phyloP scores from a whole-genome alignment of 2,797 vertebrate genomes.

The Synaphobranchus kaupii region DNA sequence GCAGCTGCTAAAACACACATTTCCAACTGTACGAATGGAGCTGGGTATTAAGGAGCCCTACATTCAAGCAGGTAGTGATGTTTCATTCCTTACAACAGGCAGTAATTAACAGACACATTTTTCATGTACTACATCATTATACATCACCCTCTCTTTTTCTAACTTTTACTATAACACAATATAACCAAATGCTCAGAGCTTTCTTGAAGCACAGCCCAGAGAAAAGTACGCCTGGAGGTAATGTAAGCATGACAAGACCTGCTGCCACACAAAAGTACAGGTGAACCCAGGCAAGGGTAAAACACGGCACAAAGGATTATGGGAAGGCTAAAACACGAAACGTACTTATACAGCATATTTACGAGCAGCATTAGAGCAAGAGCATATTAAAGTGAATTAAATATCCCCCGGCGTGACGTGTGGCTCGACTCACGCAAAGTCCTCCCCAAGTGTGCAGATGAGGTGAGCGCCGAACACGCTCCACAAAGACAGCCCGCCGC shows the following conservation, averaged over 20 bases:
- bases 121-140: background rate
- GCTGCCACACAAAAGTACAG: background rate
- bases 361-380: background rate
- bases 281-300: background rate
- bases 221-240: background rate
- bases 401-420: background rate
- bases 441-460: conserved; percentile 96
- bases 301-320: background rate
- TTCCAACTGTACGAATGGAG: background rate
- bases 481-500: conserved; percentile 93
- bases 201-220: background rate
- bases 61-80: background rate
- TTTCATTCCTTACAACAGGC: background rate
- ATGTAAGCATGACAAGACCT: background rate
- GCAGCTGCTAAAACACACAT: background rate
- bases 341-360: background rate
- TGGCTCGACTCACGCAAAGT: conserved; percentile 86
- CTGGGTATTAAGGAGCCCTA: background rate
- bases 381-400: background rate
- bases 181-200: background rate
- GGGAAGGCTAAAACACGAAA: background rate
- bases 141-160: too few relatives aligned
- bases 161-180: background rate
- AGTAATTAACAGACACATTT: background rate
- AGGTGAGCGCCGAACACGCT: conserved; percentile 98